Percentiles rank a stretch among this genome's conserved stretches.
phyloP scores from a whole-genome alignment of 35 echinoderm and acorn worm genomes.

The Holothuria glaberrima region DNA sequence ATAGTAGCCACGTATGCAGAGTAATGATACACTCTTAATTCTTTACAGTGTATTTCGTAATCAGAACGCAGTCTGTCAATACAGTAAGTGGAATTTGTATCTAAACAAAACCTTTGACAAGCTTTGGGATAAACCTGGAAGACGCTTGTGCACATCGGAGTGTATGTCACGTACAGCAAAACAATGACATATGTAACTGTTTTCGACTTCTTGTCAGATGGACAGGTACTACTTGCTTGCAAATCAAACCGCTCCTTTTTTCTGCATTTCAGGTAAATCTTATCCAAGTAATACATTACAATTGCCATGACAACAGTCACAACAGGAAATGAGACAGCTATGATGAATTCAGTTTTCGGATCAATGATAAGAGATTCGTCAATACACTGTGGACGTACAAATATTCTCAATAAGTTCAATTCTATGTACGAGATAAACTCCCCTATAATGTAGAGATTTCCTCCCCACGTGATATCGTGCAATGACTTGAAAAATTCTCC shows the following conservation, averaged over 20 bases:
- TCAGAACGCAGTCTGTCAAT: neutral
- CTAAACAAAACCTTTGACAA: neutral
- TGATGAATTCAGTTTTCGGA: conserved; percentile 23
- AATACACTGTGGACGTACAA: conserved; percentile 21
- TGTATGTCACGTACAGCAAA: neutral
- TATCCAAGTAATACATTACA: neutral
- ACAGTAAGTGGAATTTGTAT: too few relatives aligned
- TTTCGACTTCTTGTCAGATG: neutral
- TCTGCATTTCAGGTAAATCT: neutral
- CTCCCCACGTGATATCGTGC: conserved; percentile 51
- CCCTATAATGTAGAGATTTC: neutral
- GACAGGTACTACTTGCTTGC: too few relatives aligned
- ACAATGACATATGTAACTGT: neutral
- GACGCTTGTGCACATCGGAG: neutral
- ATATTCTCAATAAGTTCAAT: conserved; percentile 28
- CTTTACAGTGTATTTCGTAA: neutral
- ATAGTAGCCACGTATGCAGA: neutral
- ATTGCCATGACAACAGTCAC: neutral
- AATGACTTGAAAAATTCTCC: conserved; percentile 57
- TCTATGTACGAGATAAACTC: conserved; percentile 30
- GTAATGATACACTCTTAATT: neutral
- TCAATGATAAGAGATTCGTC: neutral
- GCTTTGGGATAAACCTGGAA: neutral
- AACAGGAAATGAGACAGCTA: neutral
- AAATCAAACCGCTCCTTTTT: too few relatives aligned